Evolutionary conservation across 2,113 vertebrate genomes (phyloP).

Genomic region (Athene cunicularia): DNA sequence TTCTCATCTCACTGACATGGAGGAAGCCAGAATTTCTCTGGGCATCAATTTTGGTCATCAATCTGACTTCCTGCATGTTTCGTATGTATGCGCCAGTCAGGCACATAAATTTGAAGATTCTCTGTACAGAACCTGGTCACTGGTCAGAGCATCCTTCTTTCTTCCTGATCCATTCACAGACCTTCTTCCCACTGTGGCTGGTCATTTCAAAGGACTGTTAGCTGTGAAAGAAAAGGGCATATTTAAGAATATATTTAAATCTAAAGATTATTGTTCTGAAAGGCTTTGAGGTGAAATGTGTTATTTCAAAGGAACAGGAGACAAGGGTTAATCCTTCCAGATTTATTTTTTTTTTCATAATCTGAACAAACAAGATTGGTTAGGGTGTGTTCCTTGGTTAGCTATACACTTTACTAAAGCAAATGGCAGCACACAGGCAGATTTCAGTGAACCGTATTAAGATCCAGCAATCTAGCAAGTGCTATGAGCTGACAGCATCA

Average conservation of each 20-base stretch:
- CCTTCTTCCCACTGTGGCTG: background rate
- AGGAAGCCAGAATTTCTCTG: background rate
- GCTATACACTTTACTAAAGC: background rate
- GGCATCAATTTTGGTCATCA: background rate
- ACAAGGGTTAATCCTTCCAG: background rate
- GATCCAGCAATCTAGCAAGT: background rate
- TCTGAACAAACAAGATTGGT: background rate
- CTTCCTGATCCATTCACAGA: background rate
- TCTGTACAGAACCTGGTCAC: background rate
- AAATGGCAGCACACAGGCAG: background rate
- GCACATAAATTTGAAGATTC: background rate
- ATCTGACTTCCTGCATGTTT: background rate
- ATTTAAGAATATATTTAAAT: background rate
- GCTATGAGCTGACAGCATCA: background rate
- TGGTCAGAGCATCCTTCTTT: background rate
- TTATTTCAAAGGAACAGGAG: background rate
- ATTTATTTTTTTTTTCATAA: background rate
- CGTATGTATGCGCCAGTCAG: background rate
- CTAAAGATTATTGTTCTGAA: background rate
- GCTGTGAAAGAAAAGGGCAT: background rate
- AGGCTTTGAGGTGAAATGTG: background rate
- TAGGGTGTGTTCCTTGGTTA: background rate
- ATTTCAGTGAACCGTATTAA: background rate
- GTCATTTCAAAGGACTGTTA: background rate
- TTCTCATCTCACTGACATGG: background rate